Percentiles rank a stretch among this genome's conserved stretches.
Evolutionary conservation across 2,113 vertebrate genomes (phyloP).

Genomic region (Callithrix jacchus): DNA sequence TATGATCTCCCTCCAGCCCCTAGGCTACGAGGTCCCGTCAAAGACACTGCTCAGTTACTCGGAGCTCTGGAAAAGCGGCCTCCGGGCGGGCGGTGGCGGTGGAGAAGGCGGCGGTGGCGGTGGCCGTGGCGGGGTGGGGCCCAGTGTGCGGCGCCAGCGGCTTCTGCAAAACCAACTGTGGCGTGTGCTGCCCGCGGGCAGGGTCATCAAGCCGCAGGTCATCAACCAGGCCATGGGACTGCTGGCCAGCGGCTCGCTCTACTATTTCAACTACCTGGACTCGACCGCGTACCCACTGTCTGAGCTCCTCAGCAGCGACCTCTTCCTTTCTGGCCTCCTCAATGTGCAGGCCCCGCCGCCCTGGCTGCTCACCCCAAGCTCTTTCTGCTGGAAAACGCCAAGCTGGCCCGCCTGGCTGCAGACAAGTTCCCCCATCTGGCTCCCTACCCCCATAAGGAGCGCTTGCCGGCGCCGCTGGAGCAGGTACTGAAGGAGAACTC

Average conservation of each 20-base stretch:
- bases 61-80: slow-evolving; percentile 95
- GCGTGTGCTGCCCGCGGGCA: slow-evolving; percentile 87
- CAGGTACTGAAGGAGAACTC: slow-evolving; percentile 96
- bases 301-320: slow-evolving; percentile 92
- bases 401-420: slow-evolving; percentile 86
- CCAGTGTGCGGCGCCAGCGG: slow-evolving; percentile 86
- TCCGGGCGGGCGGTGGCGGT: slow-evolving; percentile 83
- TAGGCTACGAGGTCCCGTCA: slow-evolving; percentile 94
- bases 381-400: slow-evolving; percentile 93
- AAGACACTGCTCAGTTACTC: slow-evolving; percentile 97
- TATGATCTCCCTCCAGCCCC: slow-evolving; percentile 94
- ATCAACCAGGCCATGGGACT: slow-evolving; percentile 93
- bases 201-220: slow-evolving; percentile 97
- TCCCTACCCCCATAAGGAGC: slow-evolving; percentile 94
- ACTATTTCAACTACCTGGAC: slow-evolving; percentile 98
- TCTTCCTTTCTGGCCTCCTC: slow-evolving; percentile 90
- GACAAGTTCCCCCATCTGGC: slow-evolving; percentile 91
- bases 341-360: slow-evolving; percentile 88
- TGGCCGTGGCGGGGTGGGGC: slow-evolving; percentile 59
- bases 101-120: slow-evolving; percentile 60
- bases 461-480: slow-evolving; percentile 94
- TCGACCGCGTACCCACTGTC: slow-evolving; percentile 91
- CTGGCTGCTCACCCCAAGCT: slow-evolving; percentile 95
- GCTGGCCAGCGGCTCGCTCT: slow-evolving; percentile 92
- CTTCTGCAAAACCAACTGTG: slow-evolving; percentile 94